Evolutionary conservation across 2,797 vertebrate species (phyloP).

Genomic region (Muscicapa striata): DNA sequence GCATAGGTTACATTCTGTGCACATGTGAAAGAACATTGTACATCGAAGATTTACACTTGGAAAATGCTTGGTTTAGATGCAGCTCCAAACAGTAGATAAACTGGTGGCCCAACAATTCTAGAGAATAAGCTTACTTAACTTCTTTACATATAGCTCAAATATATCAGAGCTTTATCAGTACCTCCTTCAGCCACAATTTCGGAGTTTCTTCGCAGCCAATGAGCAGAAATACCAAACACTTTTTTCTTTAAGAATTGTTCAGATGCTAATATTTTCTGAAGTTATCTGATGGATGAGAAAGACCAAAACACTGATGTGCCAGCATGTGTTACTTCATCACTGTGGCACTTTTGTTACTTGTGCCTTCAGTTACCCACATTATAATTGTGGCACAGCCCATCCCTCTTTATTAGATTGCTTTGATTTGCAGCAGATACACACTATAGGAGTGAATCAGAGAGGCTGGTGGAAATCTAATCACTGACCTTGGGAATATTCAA

Average conservation of each 20-base stretch:
- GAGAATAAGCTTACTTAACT: neutral
- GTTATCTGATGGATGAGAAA: neutral
- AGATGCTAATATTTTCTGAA: neutral
- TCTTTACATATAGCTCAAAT: neutral
- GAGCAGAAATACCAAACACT: neutral
- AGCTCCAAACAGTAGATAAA: neutral
- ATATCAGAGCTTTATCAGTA: neutral
- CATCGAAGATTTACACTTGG: neutral
- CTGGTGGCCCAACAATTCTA: neutral
- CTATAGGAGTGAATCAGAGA: neutral
- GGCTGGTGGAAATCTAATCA: neutral
- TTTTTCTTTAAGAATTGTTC: neutral
- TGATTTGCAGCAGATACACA: neutral
- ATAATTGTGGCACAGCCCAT: neutral
- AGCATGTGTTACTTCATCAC: neutral
- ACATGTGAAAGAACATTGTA: neutral
- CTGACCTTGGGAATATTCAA: neutral
- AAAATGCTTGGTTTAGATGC: neutral
- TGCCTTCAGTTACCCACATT: neutral
- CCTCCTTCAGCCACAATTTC: neutral
- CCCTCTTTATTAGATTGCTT: neutral
- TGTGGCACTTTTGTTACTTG: neutral
- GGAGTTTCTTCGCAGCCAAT: neutral
- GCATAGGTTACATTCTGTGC: neutral
- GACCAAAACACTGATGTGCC: neutral